phyloP scores from a whole-genome alignment of 2,888 invertebrate genomes.

The Aphodius granarius region DNA sequence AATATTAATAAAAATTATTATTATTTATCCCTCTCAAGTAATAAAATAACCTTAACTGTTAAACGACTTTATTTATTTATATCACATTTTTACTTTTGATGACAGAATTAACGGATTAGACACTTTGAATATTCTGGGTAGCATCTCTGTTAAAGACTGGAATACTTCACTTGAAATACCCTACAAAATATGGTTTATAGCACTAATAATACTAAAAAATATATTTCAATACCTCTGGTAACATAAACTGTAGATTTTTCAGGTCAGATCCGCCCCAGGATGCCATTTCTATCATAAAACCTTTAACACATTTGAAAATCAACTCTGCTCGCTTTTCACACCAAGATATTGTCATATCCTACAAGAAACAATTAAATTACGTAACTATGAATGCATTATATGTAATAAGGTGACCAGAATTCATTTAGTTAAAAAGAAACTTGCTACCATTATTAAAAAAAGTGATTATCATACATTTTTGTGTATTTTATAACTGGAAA shows the following conservation, averaged over 20 bases:
- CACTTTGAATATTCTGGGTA: constrained; percentile 90
- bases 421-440: no score
- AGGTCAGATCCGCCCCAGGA: constrained; percentile 90
- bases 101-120: constrained; percentile 89
- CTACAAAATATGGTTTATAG: constrained; percentile 47
- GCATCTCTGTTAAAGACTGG: constrained; percentile 78
- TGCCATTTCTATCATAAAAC: constrained; percentile 98
- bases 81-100: constrained; percentile 32
- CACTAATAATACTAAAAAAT: constrained; percentile 13
- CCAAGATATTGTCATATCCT: constrained; percentile 96
- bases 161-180: constrained; percentile 84
- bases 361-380: no score
- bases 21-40: no score
- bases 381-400: no score
- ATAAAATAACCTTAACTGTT: no score
- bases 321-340: constrained; percentile 94
- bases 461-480: no score
- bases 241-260: constrained; percentile 83
- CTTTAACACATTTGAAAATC: constrained; percentile 98
- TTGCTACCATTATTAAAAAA: no score
- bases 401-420: no score
- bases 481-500: no score
- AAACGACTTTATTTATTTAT: neutral
- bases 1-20: no score
- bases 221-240: constrained; percentile 67